Evolutionary conservation across 2,113 vertebrate genomes (phyloP).

Genomic region (Scomber colias): DNA sequence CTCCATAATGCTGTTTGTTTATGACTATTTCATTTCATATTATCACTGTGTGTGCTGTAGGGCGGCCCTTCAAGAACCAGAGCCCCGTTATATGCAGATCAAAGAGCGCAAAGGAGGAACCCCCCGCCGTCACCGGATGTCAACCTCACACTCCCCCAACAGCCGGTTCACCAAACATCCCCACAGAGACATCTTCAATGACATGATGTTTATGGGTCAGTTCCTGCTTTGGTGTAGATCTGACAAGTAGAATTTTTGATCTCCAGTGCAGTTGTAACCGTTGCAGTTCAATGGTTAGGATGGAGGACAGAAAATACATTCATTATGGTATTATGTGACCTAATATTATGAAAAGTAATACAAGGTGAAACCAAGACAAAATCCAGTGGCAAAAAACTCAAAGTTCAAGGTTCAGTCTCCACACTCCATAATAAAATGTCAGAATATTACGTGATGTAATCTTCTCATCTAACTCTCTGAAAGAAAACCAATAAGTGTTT

Average conservation of each 20-base stretch:
- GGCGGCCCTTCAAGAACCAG: slow-evolving; percentile 55
- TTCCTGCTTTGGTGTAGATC: neutral
- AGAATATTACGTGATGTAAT: too few relatives aligned
- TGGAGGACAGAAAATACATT: neutral
- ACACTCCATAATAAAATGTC: too few relatives aligned
- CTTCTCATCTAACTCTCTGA: too few relatives aligned
- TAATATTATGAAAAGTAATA: too few relatives aligned
- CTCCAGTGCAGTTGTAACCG: neutral
- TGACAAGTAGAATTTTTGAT: neutral
- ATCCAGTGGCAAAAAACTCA: too few relatives aligned
- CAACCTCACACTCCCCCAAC: neutral
- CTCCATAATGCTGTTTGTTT: neutral
- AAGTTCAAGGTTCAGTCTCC: too few relatives aligned
- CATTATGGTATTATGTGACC: neutral
- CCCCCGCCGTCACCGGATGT: neutral
- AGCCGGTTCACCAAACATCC: slow-evolving; percentile 30
- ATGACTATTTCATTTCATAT: neutral
- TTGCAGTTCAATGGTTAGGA: neutral
- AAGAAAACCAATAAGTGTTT: too few relatives aligned
- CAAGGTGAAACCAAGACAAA: too few relatives aligned
- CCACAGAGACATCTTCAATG: slow-evolving; percentile 37
- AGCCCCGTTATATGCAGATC: slow-evolving; percentile 28
- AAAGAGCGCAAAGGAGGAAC: slow-evolving; percentile 28
- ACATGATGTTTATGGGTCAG: slow-evolving; percentile 76
- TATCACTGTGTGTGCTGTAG: slow-evolving; percentile 21